A percentile compares a stretch with the other conserved stretches of the same genome.
These are phyloP conservation scores for Rhynchomys soricoides DNA, from an alignment of 2,113 vertebrate genomes.

Conservation along the genomic window DNA sequence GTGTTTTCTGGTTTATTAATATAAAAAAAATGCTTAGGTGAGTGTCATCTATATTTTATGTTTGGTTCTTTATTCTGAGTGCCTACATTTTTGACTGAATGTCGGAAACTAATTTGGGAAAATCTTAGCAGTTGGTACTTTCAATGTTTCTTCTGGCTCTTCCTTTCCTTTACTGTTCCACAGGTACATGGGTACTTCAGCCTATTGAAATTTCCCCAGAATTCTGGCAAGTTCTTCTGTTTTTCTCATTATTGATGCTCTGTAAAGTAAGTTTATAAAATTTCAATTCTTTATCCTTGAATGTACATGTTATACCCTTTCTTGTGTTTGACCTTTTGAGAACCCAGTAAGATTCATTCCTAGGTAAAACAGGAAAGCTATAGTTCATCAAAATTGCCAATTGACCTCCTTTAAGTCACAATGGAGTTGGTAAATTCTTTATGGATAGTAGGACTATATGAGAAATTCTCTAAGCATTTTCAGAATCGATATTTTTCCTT, in stretches of 20 bases:
- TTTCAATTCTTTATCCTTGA: background rate
- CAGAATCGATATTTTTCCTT: background rate
- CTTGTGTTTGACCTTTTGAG: background rate
- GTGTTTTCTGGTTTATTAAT: background rate
- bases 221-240: background rate
- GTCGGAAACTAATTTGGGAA: background rate
- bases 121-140: background rate
- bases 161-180: background rate
- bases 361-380: background rate
- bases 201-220: background rate
- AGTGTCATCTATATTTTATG: background rate
- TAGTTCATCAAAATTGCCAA: background rate
- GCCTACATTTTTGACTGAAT: background rate
- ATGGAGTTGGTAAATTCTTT: background rate
- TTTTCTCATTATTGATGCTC: background rate
- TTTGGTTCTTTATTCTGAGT: background rate
- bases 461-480: background rate
- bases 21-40: background rate
- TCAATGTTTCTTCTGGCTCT: background rate
- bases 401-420: background rate
- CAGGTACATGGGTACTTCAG: background rate
- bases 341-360: background rate
- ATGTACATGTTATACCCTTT: background rate
- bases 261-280: background rate
- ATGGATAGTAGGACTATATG: background rate